phyloP scores from a whole-genome alignment of 2,797 vertebrate species.

The Sebastes cheni region DNA sequence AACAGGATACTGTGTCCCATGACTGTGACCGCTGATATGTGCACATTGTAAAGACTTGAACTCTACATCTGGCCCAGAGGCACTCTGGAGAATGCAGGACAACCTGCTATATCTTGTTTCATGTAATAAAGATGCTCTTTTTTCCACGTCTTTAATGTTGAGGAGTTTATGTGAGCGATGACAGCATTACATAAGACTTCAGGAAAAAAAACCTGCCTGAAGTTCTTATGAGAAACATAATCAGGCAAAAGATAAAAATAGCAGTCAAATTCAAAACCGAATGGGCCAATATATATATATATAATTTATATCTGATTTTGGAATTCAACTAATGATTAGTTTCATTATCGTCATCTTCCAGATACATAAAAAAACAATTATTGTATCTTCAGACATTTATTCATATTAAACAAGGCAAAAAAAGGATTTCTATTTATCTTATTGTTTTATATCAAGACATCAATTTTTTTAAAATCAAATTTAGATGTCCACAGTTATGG shows the following conservation, averaged over 20 bases:
- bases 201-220: not conserved
- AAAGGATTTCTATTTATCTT: not conserved
- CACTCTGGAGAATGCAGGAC: not conserved
- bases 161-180: not conserved
- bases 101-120: not conserved
- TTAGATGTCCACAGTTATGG: not conserved
- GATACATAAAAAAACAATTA: too few relatives aligned
- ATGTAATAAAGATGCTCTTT: not conserved
- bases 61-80: slow-evolving; percentile 1
- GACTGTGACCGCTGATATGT: not conserved
- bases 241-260: not conserved
- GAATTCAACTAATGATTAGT: not conserved
- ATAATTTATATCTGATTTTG: not conserved
- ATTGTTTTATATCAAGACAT: not conserved
- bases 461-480: not conserved
- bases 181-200: not conserved
- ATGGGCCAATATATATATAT: not conserved
- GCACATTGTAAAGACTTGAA: slow-evolving; percentile 1
- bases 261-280: not conserved
- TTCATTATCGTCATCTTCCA: not conserved
- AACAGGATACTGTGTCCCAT: not conserved
- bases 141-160: not conserved
- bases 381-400: too few relatives aligned
- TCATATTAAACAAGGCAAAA: not conserved
- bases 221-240: not conserved